A percentile compares a stretch with the other conserved stretches of the same genome.
Evolutionary conservation across 2,888 invertebrate genomes (phyloP).

Genomic region (Zygaena filipendulae): DNA sequence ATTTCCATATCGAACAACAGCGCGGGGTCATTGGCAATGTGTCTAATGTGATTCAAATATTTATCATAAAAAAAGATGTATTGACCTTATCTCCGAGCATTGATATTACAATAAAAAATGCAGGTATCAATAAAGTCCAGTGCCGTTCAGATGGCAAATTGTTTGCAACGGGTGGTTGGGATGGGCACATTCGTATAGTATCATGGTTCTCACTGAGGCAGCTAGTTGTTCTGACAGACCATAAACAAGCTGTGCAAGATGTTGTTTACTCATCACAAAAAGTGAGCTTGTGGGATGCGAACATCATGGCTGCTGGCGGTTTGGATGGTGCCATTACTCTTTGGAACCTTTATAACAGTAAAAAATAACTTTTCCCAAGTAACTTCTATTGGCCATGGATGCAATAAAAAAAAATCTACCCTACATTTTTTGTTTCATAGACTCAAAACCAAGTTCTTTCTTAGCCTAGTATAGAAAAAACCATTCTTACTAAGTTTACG

Average conservation of each 20-base stretch:
- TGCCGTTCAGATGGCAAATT: slow-evolving; percentile 78
- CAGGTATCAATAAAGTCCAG: slow-evolving; percentile 76
- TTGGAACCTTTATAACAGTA: slow-evolving; percentile 81
- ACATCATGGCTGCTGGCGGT: slow-evolving; percentile 81
- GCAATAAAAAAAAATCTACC: no score
- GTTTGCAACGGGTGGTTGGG: slow-evolving; percentile 81
- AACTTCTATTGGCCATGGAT: no score
- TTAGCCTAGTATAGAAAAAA: no score
- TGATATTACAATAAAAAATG: slow-evolving; percentile 76
- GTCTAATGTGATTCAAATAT: slow-evolving; percentile 71
- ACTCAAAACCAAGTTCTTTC: no score
- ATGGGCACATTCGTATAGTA: slow-evolving; percentile 78
- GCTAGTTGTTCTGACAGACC: slow-evolving; percentile 78
- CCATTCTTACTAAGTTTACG: no score
- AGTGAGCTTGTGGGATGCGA: slow-evolving; percentile 76
- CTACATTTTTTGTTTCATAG: no score
- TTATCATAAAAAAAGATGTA: slow-evolving; percentile 65
- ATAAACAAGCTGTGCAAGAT: slow-evolving; percentile 77
- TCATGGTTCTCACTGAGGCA: slow-evolving; percentile 81
- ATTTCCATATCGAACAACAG: slow-evolving; percentile 73
- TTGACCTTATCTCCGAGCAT: slow-evolving; percentile 66
- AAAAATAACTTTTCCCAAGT: slow-evolving; percentile 35
- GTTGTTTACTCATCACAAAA: slow-evolving; percentile 74
- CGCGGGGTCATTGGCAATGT: slow-evolving; percentile 76
- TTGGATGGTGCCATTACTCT: slow-evolving; percentile 81